Percentiles rank a stretch among this genome's conserved stretches.
Evolutionary conservation across 2,888 invertebrate genomes (phyloP).

Genomic region (Sphaeridia pumilis): DNA sequence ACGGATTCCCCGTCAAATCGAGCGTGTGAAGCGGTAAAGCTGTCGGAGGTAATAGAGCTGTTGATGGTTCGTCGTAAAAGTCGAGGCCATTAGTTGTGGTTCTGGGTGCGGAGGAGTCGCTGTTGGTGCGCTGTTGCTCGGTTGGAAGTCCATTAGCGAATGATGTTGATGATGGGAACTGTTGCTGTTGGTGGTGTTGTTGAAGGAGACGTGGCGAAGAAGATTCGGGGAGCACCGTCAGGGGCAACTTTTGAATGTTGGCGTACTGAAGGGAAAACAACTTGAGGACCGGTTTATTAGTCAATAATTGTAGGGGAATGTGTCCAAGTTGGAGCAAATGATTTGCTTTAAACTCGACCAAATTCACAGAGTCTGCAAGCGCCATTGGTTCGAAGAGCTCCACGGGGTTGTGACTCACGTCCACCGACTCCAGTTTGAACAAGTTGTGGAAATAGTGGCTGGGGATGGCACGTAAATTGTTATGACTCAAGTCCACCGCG

Average conservation of each 20-base stretch:
- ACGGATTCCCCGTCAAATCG: slow-evolving; percentile 13
- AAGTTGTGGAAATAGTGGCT: slow-evolving; percentile 7
- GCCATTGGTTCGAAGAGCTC: neutral
- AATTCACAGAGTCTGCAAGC: slow-evolving; percentile 10
- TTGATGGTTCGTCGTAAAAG: too few species aligned
- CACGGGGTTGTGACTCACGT: slow-evolving; percentile 12
- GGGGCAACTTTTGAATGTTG: neutral
- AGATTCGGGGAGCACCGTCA: neutral
- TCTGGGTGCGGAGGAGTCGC: too few species aligned
- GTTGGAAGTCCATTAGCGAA: too few species aligned
- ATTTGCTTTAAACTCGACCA: slow-evolving; percentile 9
- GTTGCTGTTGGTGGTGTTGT: neutral
- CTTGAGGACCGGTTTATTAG: slow-evolving; percentile 12
- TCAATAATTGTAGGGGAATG: slow-evolving; percentile 2
- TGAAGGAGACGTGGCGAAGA: neutral
- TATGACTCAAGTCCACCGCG: slow-evolving; percentile 6
- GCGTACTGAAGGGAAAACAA: slow-evolving; percentile 9
- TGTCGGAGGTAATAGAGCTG: too few species aligned
- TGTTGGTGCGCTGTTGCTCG: too few species aligned
- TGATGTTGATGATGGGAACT: too few species aligned
- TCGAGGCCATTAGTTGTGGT: too few species aligned
- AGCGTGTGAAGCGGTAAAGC: neutral
- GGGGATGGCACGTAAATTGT: neutral
- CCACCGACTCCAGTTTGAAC: slow-evolving; percentile 12
- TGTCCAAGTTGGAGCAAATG: slow-evolving; percentile 3